Percentiles rank a stretch among this genome's conserved stretches.
These are phyloP conservation scores for Herpailurus yagouaroundi DNA, from an alignment of 2,113 vertebrate genomes.

Conservation along the genomic window DNA sequence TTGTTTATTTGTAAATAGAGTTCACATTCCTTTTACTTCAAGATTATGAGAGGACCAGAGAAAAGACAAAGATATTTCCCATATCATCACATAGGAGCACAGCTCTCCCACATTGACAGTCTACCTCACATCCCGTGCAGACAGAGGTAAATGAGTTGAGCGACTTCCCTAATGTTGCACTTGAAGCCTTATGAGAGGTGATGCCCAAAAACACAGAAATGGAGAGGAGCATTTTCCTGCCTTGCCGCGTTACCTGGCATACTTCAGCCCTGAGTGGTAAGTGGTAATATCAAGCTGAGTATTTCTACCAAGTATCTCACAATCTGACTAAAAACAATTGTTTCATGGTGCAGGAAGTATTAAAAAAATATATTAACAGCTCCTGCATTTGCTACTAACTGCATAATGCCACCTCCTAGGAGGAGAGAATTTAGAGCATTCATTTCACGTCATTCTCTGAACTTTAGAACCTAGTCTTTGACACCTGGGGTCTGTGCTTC, in stretches of 20 bases:
- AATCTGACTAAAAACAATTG: neutral
- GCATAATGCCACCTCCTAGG: neutral
- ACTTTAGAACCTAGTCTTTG: rapidly evolving
- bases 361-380: neutral
- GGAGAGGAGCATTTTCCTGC: rapidly evolving
- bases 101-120: rapidly evolving
- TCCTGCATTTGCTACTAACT: neutral
- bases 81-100: rapidly evolving
- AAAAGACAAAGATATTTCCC: neutral
- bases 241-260: rapidly evolving
- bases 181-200: neutral
- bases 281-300: neutral
- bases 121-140: neutral
- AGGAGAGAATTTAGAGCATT: neutral
- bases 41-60: neutral
- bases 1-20: neutral
- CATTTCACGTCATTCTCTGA: neutral
- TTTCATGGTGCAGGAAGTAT: neutral
- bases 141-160: neutral
- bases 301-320: neutral
- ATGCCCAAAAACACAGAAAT: neutral
- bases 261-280: neutral
- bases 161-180: neutral
- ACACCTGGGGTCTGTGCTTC: neutral
- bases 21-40: neutral